Base-by-base conservation (phyloP, 1,140 invertebrate species). In the Aphis craccivora region DNA sequence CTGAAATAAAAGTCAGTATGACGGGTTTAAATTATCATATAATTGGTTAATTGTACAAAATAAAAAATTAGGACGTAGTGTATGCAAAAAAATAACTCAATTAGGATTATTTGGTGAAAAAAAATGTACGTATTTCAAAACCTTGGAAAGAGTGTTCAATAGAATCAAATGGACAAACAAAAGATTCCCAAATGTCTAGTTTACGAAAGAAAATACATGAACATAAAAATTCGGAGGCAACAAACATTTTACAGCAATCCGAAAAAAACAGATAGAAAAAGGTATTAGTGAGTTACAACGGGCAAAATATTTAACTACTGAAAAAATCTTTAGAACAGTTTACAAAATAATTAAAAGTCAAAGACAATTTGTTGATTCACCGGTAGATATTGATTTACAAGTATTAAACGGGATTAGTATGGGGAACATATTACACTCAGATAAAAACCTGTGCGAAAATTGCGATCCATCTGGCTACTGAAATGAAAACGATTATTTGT, bases 401-500 rank as follows among this genome's bases (percentile, higher is more conserved):
- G 48, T 88, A 53, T 88, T 88, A 88, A 87, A 87, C 35, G 87
- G 18, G 23, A 51, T 53, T 11, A 43, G 35, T 22, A 88, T 88
- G 48, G n/a, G 48, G n/a, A 88, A 53, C 25, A 51, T 88, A 20
- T 51, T 51, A 88, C 87, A 88, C n/a, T 53, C 87, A 6, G 40
- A 87, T 87, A 87, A 87, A 87, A 30, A 87, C 84, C 18, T 87
- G 84, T 87, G 84, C 23, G 37, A 11, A 87, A 45, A 87, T 87
- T 43, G 45, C 84, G 37, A 43, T 48, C 37, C 84, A 87, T 87
- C 45, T 45, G 45, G 40, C 40, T 14, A 45, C 43, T 25, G 84
- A 87, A 87, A 87, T 87, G 22, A 87, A 87, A 45, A 87, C 30
- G 45, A 87, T 48, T 87, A 87, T 87, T 45, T 87, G 84, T 18